phyloP scores from a whole-genome alignment of 2,797 vertebrate species.

The Enteromius afrohamiltoni region DNA sequence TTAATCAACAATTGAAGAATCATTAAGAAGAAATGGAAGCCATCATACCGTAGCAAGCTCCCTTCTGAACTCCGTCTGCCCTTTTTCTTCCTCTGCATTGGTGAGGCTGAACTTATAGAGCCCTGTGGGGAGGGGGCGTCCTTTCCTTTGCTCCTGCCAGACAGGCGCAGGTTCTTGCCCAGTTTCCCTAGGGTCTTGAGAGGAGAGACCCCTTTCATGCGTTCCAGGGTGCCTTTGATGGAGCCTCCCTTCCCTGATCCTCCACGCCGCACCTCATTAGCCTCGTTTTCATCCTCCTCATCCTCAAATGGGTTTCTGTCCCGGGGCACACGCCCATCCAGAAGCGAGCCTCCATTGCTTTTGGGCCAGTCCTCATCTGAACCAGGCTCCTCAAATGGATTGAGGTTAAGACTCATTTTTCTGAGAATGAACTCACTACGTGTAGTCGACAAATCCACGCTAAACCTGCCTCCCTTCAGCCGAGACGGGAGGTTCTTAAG shows the following conservation, averaged over 20 bases:
- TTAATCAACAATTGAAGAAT: background rate
- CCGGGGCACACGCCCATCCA: conserved; percentile 70
- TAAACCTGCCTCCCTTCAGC: conserved; percentile 73
- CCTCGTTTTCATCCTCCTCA: conserved; percentile 82
- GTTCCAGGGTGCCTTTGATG: conserved; percentile 72
- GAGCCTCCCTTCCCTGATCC: conserved; percentile 69
- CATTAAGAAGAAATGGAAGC: background rate
- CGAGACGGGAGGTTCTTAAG: conserved; percentile 78
- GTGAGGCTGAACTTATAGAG: conserved; percentile 70
- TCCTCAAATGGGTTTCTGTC: conserved; percentile 82
- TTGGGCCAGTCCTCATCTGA: conserved; percentile 61
- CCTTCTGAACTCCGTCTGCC: conserved; percentile 86
- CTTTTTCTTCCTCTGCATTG: conserved; percentile 77
- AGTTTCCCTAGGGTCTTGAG: conserved; percentile 80
- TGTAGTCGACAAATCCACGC: conserved; percentile 70
- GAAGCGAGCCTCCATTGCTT: conserved; percentile 69
- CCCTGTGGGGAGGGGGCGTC: conserved; percentile 71
- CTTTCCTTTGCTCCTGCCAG: conserved; percentile 67
- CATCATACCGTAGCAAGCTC: conserved; percentile 77
- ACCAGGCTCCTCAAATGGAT: conserved; percentile 70
- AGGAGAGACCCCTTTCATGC: conserved; percentile 69
- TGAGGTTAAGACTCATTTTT: conserved; percentile 82
- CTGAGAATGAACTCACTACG: conserved; percentile 70
- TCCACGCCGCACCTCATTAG: conserved; percentile 77
- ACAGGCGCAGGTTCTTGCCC: conserved; percentile 76